A percentile compares a stretch with the other conserved stretches of the same genome.
Conservation (phyloP, 2,113 vertebrate genomes). For the Cercocebus atys region DNA sequence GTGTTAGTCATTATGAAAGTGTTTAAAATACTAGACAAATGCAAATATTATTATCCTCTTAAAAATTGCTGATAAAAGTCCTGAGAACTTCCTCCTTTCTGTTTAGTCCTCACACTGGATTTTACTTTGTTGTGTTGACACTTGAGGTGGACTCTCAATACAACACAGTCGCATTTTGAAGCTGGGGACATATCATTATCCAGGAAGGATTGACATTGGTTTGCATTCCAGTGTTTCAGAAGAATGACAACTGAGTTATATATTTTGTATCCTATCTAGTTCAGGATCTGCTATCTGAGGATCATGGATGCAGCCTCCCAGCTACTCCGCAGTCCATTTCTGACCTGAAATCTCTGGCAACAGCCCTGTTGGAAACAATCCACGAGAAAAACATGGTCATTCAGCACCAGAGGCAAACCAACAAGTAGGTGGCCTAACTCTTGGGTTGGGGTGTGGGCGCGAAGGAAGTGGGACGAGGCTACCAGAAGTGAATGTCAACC, state of each 20-base stretch:
- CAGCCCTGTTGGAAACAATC: constrained; percentile 96
- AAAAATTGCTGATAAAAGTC: background rate
- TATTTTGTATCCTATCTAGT: constrained; percentile 83
- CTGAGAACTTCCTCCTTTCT: background rate
- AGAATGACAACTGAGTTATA: constrained; percentile 54
- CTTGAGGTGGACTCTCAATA: background rate
- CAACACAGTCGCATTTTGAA: background rate
- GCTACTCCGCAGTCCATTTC: constrained; percentile 96
- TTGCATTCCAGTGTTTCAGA: background rate
- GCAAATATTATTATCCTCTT: background rate
- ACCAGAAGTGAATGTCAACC: background rate
- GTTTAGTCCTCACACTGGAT: background rate
- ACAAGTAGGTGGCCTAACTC: constrained; percentile 87
- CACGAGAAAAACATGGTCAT: constrained; percentile 99
- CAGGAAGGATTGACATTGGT: background rate
- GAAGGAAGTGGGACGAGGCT: background rate
- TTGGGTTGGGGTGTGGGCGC: fast-evolving
- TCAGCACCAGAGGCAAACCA: constrained; percentile 98
- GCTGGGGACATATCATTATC: fast-evolving
- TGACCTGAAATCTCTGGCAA: constrained; percentile 98
- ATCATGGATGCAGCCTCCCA: constrained; percentile 94
- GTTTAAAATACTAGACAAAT: background rate
- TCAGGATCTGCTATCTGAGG: constrained; percentile 94
- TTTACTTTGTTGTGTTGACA: background rate
- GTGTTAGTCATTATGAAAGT: background rate